Evolutionary conservation across 2,888 invertebrate genomes (phyloP).

Genomic region (Pycnomerus fuliginosus): DNA sequence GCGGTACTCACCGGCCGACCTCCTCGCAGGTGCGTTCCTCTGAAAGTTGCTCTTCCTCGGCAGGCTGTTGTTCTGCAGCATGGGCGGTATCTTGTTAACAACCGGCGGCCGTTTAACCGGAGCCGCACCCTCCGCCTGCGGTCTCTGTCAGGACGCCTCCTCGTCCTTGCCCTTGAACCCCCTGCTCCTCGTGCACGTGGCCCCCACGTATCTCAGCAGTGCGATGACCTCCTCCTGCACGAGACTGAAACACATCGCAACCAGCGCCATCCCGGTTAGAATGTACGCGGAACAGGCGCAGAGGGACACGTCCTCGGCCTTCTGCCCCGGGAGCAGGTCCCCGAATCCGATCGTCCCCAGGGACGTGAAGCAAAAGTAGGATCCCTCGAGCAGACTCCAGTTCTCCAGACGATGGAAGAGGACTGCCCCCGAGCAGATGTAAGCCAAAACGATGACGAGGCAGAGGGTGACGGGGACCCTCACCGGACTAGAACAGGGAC

Average conservation of each 20-base stretch:
- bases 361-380: conserved; percentile 76
- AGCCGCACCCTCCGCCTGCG: conserved; percentile 53
- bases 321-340: conserved; percentile 70
- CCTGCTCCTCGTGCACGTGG: conserved; percentile 36
- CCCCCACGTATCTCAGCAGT: conserved; percentile 54
- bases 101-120: conserved; percentile 50
- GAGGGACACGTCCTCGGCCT: conserved; percentile 62
- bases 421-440: conserved; percentile 85
- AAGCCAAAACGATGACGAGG: conserved; percentile 79
- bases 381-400: conserved; percentile 88
- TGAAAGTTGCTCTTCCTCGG: conserved; percentile 62
- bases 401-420: conserved; percentile 88
- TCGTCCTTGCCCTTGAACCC: conserved; percentile 54
- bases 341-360: conserved; percentile 82
- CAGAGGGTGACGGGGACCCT: conserved; percentile 88
- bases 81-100: conserved; percentile 45
- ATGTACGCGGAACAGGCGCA: conserved; percentile 81
- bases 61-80: conserved; percentile 56
- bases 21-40: conserved; percentile 64
- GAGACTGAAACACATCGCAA: conserved; percentile 85
- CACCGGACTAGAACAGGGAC: conserved; percentile 59
- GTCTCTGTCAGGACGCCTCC: conserved; percentile 56
- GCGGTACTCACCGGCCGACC: conserved; percentile 54
- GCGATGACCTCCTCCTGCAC: conserved; percentile 74
- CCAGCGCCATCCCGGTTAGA: conserved; percentile 79